Evolutionary conservation across 2,797 vertebrate genomes (phyloP).

Genomic region (Mus spretus): DNA sequence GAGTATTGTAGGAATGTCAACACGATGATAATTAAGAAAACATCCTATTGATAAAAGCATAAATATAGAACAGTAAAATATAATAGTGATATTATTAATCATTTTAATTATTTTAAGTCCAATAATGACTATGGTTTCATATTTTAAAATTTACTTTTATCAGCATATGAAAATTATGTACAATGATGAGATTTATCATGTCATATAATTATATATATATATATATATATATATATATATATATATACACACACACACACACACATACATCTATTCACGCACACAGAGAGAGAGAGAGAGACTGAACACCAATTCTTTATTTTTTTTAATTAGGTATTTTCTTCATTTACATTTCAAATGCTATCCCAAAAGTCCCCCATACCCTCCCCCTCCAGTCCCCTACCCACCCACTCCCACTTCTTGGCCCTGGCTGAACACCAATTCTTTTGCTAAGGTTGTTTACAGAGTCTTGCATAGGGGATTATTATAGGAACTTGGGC

Average conservation of each 20-base stretch:
- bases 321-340: too few species aligned
- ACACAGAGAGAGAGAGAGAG: too few species aligned
- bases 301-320: too few species aligned
- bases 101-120: background rate
- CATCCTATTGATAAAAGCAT: background rate
- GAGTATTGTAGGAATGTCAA: background rate
- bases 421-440: background rate
- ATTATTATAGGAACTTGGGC: too few species aligned
- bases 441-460: background rate
- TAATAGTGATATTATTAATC: background rate
- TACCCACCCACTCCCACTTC: too few species aligned
- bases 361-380: too few species aligned
- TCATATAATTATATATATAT: background rate
- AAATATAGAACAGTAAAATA: background rate
- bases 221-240: too few species aligned
- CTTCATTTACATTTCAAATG: too few species aligned
- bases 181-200: background rate
- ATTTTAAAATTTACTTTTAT: background rate
- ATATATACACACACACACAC: too few species aligned
- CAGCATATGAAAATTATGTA: background rate
- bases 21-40: background rate
- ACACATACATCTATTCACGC: background rate
- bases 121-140: background rate
- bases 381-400: too few species aligned
- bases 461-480: background rate